These are phyloP conservation scores for Nysson spinosus DNA, from an alignment of 2,888 invertebrate species.

Conservation along the genomic window DNA sequence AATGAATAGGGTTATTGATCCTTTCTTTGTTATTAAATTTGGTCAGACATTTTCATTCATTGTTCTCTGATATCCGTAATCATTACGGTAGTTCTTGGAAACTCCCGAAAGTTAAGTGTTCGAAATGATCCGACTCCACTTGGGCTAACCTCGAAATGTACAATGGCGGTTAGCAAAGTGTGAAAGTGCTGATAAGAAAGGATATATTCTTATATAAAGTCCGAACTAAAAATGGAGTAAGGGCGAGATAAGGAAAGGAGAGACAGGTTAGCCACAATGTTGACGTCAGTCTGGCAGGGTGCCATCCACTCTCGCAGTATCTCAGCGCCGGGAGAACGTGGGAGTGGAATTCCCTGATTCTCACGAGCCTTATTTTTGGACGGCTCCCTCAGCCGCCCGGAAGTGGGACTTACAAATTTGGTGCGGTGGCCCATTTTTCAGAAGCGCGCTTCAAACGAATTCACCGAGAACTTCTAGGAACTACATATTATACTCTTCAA, in stretches of 20 bases:
- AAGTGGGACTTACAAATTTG: constrained; percentile 59
- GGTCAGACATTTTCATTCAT: no score
- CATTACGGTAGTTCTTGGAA: no score
- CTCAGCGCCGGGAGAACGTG: constrained; percentile 46
- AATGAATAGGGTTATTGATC: no score
- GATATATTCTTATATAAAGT: no score
- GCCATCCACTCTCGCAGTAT: constrained; percentile 36
- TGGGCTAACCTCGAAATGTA: no score
- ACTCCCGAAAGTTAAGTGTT: no score
- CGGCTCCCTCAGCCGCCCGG: constrained; percentile 39
- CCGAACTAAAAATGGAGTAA: constrained; percentile 24
- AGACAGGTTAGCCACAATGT: constrained; percentile 42
- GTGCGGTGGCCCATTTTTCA: constrained; percentile 52
- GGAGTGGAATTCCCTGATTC: constrained; percentile 68
- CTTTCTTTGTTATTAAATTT: no score
- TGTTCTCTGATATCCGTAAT: no score
- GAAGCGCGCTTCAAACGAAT: constrained; percentile 45
- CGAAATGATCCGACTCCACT: no score
- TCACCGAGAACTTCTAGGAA: constrained; percentile 32
- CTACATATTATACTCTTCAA: no score
- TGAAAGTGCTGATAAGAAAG: no score
- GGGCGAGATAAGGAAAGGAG: constrained; percentile 41
- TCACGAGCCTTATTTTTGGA: constrained; percentile 64
- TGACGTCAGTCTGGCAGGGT: constrained; percentile 50
- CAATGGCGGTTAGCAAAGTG: no score